These are phyloP conservation scores for Scelioninae gen. 1 DNA, from an alignment of 2,888 invertebrate genomes.

Conservation along the genomic window DNA sequence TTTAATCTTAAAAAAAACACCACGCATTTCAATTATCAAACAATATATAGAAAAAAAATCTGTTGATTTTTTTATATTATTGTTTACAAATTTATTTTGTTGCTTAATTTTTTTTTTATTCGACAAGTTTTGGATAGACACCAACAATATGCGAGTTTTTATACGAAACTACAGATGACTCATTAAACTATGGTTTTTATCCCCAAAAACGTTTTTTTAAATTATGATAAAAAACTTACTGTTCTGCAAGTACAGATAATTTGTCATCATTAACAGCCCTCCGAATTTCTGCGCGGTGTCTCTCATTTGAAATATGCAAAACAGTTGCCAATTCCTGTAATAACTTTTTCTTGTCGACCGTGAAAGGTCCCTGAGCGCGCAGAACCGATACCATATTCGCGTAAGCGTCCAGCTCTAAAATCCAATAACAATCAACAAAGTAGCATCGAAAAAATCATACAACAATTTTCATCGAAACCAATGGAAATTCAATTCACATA, in stretches of 20 bases:
- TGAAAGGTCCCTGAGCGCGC: slow-evolving; percentile 95
- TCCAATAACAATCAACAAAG: slow-evolving; percentile 46
- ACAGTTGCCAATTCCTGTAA: slow-evolving; percentile 92
- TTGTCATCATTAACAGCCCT: slow-evolving; percentile 96
- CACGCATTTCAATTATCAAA: neutral
- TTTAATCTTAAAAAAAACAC: slow-evolving; percentile 82
- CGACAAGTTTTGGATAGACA: too few relatives aligned
- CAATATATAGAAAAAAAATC: neutral
- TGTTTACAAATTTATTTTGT: too few relatives aligned
- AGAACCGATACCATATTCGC: slow-evolving; percentile 94
- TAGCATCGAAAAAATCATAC: too few relatives aligned
- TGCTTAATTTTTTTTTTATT: too few relatives aligned
- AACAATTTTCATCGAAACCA: neutral
- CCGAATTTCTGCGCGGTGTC: slow-evolving; percentile 96
- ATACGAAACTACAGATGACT: too few relatives aligned
- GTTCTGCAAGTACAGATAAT: slow-evolving; percentile 94
- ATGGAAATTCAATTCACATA: neutral
- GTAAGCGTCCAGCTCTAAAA: slow-evolving; percentile 95
- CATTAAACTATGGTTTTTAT: too few relatives aligned
- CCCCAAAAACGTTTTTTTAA: too few relatives aligned
- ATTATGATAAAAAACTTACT: slow-evolving; percentile 87
- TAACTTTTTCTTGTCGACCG: slow-evolving; percentile 92
- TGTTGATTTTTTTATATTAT: neutral
- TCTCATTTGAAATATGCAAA: slow-evolving; percentile 94
- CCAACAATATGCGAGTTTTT: too few relatives aligned